A percentile compares a stretch with the other conserved stretches of the same genome.
phyloP scores from a whole-genome alignment of 2,888 invertebrate genomes.

The Agrilus cyanescens region DNA sequence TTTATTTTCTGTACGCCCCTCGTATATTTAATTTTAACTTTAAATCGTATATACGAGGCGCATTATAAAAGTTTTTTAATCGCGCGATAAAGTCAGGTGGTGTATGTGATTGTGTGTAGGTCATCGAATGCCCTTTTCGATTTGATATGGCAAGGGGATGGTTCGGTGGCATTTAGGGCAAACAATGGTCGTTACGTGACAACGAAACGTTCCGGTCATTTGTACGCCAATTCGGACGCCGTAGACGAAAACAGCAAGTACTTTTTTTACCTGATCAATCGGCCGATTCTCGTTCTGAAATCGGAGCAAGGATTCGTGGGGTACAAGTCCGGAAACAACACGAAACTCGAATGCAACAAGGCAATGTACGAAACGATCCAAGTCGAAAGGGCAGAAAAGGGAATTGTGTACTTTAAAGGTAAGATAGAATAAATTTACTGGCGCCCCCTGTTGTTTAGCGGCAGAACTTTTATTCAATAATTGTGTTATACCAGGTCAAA shows the following conservation, averaged over 20 bases:
- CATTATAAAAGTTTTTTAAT: neutral
- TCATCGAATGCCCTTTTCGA: slow-evolving; percentile 90
- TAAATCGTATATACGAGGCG: neutral
- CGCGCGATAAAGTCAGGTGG: neutral
- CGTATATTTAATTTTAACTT: neutral
- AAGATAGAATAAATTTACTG: slow-evolving; percentile 14
- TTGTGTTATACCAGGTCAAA: slow-evolving; percentile 53
- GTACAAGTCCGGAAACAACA: slow-evolving; percentile 63
- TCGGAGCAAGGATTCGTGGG: slow-evolving; percentile 95
- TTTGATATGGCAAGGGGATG: slow-evolving; percentile 85
- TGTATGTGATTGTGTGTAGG: slow-evolving; percentile 33
- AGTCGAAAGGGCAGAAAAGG: slow-evolving; percentile 81
- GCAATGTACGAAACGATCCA: slow-evolving; percentile 87
- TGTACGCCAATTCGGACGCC: slow-evolving; percentile 76
- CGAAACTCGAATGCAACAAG: slow-evolving; percentile 89
- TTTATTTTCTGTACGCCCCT: neutral
- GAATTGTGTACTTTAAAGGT: slow-evolving; percentile 87
- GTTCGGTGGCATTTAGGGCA: slow-evolving; percentile 83
- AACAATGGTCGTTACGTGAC: slow-evolving; percentile 90
- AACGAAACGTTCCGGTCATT: slow-evolving; percentile 88
- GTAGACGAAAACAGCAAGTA: slow-evolving; percentile 85
- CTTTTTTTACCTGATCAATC: slow-evolving; percentile 87
- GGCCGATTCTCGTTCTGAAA: slow-evolving; percentile 86
- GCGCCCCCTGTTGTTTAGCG: no score
- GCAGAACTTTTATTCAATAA: neutral